Evolutionary conservation across 2,113 vertebrate genomes (phyloP).

Genomic region (Carollia perspicillata): DNA sequence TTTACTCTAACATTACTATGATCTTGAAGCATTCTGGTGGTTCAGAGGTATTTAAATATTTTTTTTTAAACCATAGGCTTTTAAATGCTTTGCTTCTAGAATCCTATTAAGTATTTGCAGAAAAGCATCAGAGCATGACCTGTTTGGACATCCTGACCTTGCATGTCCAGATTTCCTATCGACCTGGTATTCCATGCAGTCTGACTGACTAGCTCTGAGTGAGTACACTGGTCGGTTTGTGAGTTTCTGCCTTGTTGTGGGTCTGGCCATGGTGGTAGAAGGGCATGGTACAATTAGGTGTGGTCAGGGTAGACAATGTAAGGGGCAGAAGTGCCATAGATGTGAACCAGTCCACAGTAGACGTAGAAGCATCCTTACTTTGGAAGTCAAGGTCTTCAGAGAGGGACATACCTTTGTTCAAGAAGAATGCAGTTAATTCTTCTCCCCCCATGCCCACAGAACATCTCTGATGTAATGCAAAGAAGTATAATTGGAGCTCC

Average conservation of each 20-base stretch:
- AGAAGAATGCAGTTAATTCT: not conserved
- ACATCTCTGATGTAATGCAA: not conserved
- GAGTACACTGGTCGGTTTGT: not conserved
- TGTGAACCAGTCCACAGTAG: not conserved
- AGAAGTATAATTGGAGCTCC: not conserved
- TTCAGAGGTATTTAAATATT: not conserved
- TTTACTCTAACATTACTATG: not conserved
- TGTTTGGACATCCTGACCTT: not conserved
- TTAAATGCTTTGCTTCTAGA: not conserved
- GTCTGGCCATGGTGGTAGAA: not conserved
- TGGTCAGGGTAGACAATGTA: not conserved
- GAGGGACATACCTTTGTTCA: accelerated
- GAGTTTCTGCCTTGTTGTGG: not conserved
- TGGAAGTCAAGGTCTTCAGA: not conserved
- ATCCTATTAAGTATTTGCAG: not conserved
- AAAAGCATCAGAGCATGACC: not conserved
- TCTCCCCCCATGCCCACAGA: not conserved
- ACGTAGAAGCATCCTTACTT: not conserved
- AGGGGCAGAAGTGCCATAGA: not conserved
- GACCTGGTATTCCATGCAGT: not conserved
- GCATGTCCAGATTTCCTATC: not conserved
- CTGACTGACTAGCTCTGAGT: not conserved
- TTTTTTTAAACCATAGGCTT: not conserved
- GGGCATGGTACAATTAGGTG: not conserved
- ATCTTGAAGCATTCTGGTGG: not conserved